These are phyloP conservation scores for Liolophura sinensis DNA, from an alignment of 1,140 invertebrate species.

Conservation along the genomic window DNA sequence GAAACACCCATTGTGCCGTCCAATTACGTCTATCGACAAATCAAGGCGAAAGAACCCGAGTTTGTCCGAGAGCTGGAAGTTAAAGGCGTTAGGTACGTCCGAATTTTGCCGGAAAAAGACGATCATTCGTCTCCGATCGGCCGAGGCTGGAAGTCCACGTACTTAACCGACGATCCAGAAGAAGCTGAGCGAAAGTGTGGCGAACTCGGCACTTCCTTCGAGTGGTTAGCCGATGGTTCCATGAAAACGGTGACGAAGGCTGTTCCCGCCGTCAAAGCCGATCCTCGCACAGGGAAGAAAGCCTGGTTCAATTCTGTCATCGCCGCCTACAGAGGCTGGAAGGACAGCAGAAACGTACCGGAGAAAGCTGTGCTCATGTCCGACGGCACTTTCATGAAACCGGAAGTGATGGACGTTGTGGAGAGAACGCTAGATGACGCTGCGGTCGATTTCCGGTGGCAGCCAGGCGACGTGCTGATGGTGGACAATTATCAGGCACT, in stretches of 20 bases:
- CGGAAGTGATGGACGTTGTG: constrained; percentile 28
- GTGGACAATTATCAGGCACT: constrained; percentile 44
- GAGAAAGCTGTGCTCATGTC: constrained; percentile 32
- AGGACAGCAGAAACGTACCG: constrained; percentile 37
- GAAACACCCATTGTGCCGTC: constrained; percentile 42
- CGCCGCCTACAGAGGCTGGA: constrained; percentile 45
- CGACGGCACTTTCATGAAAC: constrained; percentile 29
- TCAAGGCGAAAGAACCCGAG: constrained; percentile 23
- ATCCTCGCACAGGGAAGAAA: constrained; percentile 36
- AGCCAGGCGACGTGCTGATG: constrained; percentile 39
- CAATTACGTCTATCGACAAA: constrained; percentile 31
- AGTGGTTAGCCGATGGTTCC: constrained; percentile 44
- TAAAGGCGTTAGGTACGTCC: constrained; percentile 34
- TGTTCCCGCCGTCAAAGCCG: constrained; percentile 34
- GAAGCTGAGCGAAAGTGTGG: constrained; percentile 34
- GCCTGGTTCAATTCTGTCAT: constrained; percentile 51
- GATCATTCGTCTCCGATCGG: constrained; percentile 36
- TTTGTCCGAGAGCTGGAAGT: constrained; percentile 36
- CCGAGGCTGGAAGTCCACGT: constrained; percentile 45
- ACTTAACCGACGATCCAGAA: constrained; percentile 27
- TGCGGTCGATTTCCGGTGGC: constrained; percentile 38
- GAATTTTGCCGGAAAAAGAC: constrained; percentile 33
- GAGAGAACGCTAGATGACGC: constrained; percentile 32
- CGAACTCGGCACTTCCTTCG: constrained; percentile 28
- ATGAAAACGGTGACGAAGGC: constrained; percentile 35